A percentile compares a stretch with the other conserved stretches of the same genome.
Evolutionary conservation across 2,888 invertebrate species (phyloP).

Genomic region (Saturnia japonica): DNA sequence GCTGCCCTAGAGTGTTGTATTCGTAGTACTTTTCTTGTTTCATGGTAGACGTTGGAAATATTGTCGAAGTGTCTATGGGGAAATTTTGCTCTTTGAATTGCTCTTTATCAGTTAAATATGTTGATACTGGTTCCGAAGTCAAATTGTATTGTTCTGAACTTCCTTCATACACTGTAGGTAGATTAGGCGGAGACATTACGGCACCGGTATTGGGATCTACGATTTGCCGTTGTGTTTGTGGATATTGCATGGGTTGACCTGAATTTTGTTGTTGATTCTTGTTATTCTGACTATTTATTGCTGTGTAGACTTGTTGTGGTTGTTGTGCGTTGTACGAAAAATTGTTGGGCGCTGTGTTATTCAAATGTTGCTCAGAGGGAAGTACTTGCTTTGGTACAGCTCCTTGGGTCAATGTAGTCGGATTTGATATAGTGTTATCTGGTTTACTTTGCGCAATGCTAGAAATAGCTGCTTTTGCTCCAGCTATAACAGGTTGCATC

Average conservation of each 20-base stretch:
- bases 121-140: conserved; percentile 18
- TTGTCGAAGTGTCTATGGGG: conserved; percentile 55
- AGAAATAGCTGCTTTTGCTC: conserved; percentile 36
- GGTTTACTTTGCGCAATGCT: conserved; percentile 25
- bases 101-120: conserved; percentile 21
- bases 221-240: conserved; percentile 28
- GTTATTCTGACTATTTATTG: conserved; percentile 19
- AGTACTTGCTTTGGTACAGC: conserved; percentile 24
- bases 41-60: conserved; percentile 29
- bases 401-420: conserved; percentile 23
- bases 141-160: conserved; percentile 20
- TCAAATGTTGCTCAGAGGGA: conserved; percentile 11
- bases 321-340: conserved; percentile 27
- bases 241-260: neutral
- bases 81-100: conserved; percentile 57
- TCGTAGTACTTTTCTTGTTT: conserved; percentile 39
- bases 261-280: neutral
- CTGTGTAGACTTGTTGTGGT: conserved; percentile 44
- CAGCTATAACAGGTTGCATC: conserved; percentile 36
- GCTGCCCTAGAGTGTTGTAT: conserved; percentile 72
- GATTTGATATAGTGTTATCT: conserved; percentile 26
- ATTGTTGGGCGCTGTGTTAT: neutral
- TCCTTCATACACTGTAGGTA: conserved; percentile 38
- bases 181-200: conserved; percentile 26
- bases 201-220: conserved; percentile 41